phyloP scores from a whole-genome alignment of 2,797 vertebrate species.

The Benthosema pterotum region DNA sequence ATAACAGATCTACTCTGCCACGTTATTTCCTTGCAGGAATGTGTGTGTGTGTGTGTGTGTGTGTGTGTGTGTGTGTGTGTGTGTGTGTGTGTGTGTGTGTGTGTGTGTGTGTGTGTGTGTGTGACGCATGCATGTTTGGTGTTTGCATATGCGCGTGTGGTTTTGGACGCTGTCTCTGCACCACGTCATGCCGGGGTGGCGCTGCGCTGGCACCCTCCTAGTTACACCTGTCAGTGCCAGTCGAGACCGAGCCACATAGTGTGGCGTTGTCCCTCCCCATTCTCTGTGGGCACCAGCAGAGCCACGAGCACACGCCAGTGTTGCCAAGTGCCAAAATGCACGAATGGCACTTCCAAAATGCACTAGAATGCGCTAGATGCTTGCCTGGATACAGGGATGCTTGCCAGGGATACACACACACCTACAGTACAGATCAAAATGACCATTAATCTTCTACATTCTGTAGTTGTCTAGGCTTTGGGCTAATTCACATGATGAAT shows the following conservation, averaged over 20 bases:
- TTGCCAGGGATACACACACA: no score
- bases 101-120: no score
- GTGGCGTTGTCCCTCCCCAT: constrained; percentile 23
- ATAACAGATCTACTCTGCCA: constrained; percentile 41
- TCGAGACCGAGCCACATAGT: constrained; percentile 39
- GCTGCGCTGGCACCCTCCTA: constrained; percentile 44
- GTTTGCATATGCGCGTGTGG: constrained; percentile 16
- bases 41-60: constrained; percentile 11
- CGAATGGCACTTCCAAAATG: no score
- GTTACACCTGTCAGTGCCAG: constrained; percentile 70
- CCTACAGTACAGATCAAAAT: no score
- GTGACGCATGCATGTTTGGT: no score
- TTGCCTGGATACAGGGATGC: no score
- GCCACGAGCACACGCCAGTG: no score
- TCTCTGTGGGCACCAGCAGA: constrained; percentile 27
- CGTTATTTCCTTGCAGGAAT: constrained; percentile 49
- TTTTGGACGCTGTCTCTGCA: constrained; percentile 39
- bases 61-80: constrained; percentile 24
- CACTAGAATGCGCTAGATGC: no score
- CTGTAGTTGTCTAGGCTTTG: no score
- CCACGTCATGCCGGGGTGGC: constrained; percentile 27
- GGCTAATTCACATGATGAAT: no score
- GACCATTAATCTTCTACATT: no score
- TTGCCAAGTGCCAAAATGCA: no score
- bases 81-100: constrained; percentile 14